Evolutionary conservation across 2,797 vertebrate species (phyloP).

Genomic region (Cyprinella venusta): DNA sequence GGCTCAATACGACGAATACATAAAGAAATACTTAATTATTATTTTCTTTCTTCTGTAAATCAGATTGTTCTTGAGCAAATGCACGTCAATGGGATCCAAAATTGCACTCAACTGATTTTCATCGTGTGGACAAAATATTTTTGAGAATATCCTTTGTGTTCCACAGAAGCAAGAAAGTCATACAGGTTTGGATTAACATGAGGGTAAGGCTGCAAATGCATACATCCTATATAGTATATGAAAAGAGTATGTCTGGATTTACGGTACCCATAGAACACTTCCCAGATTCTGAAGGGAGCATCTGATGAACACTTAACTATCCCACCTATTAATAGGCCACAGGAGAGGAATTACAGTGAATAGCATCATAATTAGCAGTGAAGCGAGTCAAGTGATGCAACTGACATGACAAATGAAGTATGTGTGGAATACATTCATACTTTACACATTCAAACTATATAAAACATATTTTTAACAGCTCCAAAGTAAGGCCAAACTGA

Average conservation of each 20-base stretch:
- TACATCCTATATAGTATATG: neutral
- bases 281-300: neutral
- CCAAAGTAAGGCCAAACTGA: neutral
- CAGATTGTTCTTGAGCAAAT: neutral
- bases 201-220: neutral
- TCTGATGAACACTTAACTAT: neutral
- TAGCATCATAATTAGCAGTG: neutral
- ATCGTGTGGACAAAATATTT: neutral
- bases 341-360: neutral
- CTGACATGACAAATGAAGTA: neutral
- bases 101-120: neutral
- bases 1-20: neutral
- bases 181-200: neutral
- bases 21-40: constrained; percentile 1
- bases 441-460: neutral
- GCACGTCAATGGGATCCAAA: neutral
- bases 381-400: neutral
- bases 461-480: neutral
- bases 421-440: neutral
- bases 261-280: neutral
- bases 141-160: neutral
- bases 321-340: too few relatives aligned
- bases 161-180: neutral
- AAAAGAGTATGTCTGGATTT: neutral
- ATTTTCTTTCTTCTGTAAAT: neutral